Percentiles rank a stretch among this genome's conserved stretches.
phyloP scores from a whole-genome alignment of 2,888 invertebrate species.

The Patella caerulea region DNA sequence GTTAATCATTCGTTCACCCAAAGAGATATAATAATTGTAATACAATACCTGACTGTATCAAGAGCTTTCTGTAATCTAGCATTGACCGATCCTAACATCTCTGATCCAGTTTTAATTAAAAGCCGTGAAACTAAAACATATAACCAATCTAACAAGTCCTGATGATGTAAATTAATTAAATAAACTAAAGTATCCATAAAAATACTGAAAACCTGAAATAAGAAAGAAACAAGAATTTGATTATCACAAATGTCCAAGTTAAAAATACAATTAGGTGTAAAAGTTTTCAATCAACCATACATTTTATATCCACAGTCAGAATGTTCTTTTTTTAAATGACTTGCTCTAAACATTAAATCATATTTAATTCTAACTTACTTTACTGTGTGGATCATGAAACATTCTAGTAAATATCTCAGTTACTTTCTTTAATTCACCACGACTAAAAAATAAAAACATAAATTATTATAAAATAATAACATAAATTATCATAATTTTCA shows the following conservation, averaged over 20 bases:
- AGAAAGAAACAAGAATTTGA: slow-evolving; percentile 3
- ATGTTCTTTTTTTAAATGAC: no score
- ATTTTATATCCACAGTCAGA: no score
- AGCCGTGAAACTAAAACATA: slow-evolving; percentile 89
- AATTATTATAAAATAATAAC: slow-evolving; percentile 14
- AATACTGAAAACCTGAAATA: slow-evolving; percentile 83
- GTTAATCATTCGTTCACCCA: no score
- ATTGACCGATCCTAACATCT: slow-evolving; percentile 91
- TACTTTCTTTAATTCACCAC: slow-evolving; percentile 83
- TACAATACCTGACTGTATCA: slow-evolving; percentile 66
- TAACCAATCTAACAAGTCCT: slow-evolving; percentile 92
- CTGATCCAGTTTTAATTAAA: slow-evolving; percentile 91
- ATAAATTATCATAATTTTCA: not conserved
- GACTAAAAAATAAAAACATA: slow-evolving; percentile 54
- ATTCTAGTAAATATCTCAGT: slow-evolving; percentile 95
- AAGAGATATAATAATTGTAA: no score
- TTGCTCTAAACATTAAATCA: no score
- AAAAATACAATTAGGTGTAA: not conserved
- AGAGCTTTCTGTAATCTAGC: slow-evolving; percentile 80
- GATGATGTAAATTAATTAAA: slow-evolving; percentile 86
- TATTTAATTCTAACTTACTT: slow-evolving; percentile 72
- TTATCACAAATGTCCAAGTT: not conserved
- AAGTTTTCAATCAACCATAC: not conserved
- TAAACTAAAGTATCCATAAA: slow-evolving; percentile 95
- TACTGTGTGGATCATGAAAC: slow-evolving; percentile 97